Percentiles rank a stretch among this genome's conserved stretches.
Conservation (phyloP, 2,113 vertebrate genomes). For the Montifringilla adamsi region DNA sequence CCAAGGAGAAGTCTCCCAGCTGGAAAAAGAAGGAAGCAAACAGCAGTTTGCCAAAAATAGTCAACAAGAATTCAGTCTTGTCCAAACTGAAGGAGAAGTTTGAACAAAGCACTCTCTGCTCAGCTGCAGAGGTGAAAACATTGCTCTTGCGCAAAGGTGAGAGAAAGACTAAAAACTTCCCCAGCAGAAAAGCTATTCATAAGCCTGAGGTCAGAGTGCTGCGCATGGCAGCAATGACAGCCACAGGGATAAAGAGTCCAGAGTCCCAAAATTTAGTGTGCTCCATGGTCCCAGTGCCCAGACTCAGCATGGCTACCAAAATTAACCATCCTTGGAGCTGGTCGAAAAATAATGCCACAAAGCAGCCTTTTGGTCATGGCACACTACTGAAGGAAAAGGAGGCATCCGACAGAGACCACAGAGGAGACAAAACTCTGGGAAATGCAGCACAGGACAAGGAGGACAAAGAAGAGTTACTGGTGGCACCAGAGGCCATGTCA, state of each 20-base stretch:
- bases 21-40: neutral
- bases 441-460: neutral
- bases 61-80: constrained; percentile 66
- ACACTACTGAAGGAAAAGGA: neutral
- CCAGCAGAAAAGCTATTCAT: constrained; percentile 26
- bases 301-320: constrained; percentile 62
- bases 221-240: constrained; percentile 24
- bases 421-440: neutral
- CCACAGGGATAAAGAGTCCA: constrained; percentile 35
- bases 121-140: constrained; percentile 41
- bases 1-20: constrained; percentile 1
- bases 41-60: constrained; percentile 38
- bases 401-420: fast-evolving
- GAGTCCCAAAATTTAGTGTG: constrained; percentile 60
- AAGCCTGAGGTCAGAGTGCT: constrained; percentile 56
- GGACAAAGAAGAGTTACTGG: neutral
- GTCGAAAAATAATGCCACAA: neutral
- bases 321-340: constrained; percentile 67
- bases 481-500: neutral
- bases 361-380: neutral
- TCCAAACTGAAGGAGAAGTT: constrained; percentile 80
- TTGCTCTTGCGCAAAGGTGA: neutral
- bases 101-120: constrained; percentile 73
- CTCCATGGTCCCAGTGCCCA: constrained; percentile 35
- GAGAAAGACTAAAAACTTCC: neutral